Evolutionary conservation across 2,888 invertebrate species (phyloP), one percentile per base, ranked within the genome.

Genomic region (Melanargia galathea): DNA sequence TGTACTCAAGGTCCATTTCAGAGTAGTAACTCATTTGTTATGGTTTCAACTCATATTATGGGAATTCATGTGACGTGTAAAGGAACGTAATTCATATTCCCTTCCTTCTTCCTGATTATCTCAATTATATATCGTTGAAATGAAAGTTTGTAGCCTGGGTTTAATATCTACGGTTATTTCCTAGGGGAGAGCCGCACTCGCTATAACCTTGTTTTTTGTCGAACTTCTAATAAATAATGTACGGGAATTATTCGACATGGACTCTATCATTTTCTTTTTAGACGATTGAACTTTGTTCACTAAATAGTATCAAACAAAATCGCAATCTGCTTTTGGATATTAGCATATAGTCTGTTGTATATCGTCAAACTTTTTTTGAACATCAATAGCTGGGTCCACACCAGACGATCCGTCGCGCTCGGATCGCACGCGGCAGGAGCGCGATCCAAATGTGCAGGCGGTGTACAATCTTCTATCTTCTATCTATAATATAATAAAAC

Each of bases 151-250:
- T 51, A 55, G 58, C 49, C 24, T 64, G 18, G 54, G 55, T 62
- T 60, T 61, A 52, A 64, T 62, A 62, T 65, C 59, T 40, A 62
- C 62, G 58, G 62, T 46, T 51, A 65, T 62, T 65, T 55, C 65
- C 65, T 49, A 30, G 20, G 62, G 65, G 65, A 65, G 22, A 20
- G n/a, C 49, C 59, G 54, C 55, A 49, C 48, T 62, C 54, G 48
- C 54, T 64, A 57, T 57, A 57, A 59, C 49, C 48, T 55, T 35
- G 62, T 62, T 59, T 62, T 65, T 54, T 46, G 59, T 65, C 54
- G 45, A 13, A 30, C 49, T 48, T 54, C 22, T 62, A 65, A 64
- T 48, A 35, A 16, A 6, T 7, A 16, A 48, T 40, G 35, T 33
- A 43, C 40, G n/a, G 35, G n/a, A 38, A 55, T n/a, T 5, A 46